phyloP scores from a whole-genome alignment of 2,797 vertebrate species.

The Chrysocyon brachyurus region DNA sequence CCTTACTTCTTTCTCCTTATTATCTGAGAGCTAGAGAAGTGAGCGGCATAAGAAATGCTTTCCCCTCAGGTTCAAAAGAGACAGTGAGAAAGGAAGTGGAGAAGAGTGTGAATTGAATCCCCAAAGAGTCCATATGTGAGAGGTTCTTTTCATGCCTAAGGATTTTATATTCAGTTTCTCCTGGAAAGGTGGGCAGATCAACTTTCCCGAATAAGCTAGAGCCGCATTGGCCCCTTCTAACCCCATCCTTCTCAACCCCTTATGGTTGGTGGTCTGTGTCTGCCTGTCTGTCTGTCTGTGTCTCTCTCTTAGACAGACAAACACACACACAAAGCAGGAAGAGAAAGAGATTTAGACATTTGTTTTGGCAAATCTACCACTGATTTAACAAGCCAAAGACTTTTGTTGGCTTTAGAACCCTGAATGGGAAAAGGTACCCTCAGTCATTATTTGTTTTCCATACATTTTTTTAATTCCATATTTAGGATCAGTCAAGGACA shows the following conservation, averaged over 20 bases:
- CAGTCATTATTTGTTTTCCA: neutral
- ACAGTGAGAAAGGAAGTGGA: conserved; percentile 1
- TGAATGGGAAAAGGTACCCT: neutral
- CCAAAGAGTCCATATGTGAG: neutral
- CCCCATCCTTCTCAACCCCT: fast-evolving
- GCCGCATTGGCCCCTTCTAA: neutral
- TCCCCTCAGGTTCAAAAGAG: conserved; percentile 46
- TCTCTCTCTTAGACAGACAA: fast-evolving
- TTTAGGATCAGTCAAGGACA: neutral
- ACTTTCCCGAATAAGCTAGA: neutral
- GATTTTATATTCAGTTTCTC: conserved; percentile 41
- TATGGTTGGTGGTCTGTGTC: neutral
- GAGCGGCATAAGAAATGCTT: neutral
- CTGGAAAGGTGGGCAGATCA: neutral
- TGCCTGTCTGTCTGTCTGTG: neutral
- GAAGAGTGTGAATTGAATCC: conserved; percentile 39
- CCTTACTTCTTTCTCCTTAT: neutral
- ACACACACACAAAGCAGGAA: neutral
- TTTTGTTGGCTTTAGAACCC: neutral
- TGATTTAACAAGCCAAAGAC: neutral
- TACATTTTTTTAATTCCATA: neutral
- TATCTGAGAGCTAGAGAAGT: neutral
- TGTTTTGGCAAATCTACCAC: neutral
- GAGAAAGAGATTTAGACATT: neutral
- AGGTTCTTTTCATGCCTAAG: neutral